Evolutionary conservation across 2,797 vertebrate species (phyloP).

Genomic region (Phaenicophaeus curvirostris): DNA sequence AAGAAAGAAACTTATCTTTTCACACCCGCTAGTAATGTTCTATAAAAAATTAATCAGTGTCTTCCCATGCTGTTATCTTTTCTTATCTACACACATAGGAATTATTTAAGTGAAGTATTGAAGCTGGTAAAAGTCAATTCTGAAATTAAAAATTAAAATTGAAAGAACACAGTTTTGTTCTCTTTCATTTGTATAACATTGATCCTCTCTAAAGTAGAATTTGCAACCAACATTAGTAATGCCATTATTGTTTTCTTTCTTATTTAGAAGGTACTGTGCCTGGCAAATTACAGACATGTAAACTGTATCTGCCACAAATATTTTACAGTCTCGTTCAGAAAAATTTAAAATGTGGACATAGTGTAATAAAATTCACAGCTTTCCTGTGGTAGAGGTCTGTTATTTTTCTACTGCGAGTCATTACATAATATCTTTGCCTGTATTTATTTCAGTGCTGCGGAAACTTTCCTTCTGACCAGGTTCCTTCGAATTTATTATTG

Average conservation of each 20-base stretch:
- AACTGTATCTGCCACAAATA: background rate
- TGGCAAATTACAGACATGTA: background rate
- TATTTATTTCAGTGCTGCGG: background rate
- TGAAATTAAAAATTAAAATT: background rate
- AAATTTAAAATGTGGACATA: background rate
- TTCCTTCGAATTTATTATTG: constrained; percentile 40
- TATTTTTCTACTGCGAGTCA: background rate
- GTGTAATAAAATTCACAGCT: background rate
- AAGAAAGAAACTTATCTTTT: background rate
- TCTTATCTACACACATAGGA: background rate
- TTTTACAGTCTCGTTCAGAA: background rate
- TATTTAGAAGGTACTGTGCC: background rate
- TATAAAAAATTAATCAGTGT: background rate
- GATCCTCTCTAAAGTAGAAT: background rate
- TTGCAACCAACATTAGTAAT: background rate
- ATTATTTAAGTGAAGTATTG: background rate
- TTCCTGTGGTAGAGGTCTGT: background rate
- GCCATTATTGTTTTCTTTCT: background rate
- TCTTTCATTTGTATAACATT: background rate
- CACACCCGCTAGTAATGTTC: background rate
- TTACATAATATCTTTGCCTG: background rate
- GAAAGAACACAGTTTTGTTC: background rate
- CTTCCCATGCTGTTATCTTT: background rate
- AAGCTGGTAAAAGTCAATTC: background rate
- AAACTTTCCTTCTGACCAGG: constrained; percentile 7